These are phyloP conservation scores for Drosophila leonis DNA, from an alignment of 2,888 invertebrate genomes.

Conservation along the genomic window DNA sequence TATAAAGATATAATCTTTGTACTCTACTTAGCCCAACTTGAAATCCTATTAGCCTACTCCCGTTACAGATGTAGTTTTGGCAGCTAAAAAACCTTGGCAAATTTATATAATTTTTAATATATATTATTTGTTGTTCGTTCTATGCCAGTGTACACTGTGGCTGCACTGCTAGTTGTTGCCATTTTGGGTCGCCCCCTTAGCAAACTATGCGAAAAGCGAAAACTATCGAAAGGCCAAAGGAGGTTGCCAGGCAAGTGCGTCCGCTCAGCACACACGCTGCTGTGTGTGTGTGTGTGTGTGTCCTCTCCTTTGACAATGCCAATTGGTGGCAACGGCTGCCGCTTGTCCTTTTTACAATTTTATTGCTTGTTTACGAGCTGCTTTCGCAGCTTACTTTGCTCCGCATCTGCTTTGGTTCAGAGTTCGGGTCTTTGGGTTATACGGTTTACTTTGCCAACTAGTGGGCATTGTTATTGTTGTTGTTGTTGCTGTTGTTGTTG, in stretches of 20 bases:
- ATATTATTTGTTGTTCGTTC: neutral
- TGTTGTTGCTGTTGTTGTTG: slow-evolving; percentile 35
- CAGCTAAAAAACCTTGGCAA: neutral
- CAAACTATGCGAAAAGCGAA: slow-evolving; percentile 65
- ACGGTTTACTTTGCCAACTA: slow-evolving; percentile 49
- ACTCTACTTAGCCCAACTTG: neutral
- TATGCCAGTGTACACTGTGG: slow-evolving; percentile 34
- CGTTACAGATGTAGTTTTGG: neutral
- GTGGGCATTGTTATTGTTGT: slow-evolving; percentile 29
- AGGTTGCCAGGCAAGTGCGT: slow-evolving; percentile 50
- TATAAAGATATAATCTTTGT: no score
- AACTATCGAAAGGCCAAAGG: slow-evolving; percentile 62
- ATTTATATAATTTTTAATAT: neutral
- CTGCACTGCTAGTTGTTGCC: slow-evolving; percentile 12
- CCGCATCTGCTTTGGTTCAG: slow-evolving; percentile 19
- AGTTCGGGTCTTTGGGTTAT: slow-evolving; percentile 21
- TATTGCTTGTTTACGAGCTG: slow-evolving; percentile 81
- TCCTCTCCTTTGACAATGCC: slow-evolving; percentile 67
- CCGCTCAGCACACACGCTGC: slow-evolving; percentile 30
- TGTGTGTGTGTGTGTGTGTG: slow-evolving; percentile 17
- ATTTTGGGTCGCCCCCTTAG: slow-evolving; percentile 16
- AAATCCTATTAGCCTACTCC: neutral
- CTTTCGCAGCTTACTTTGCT: slow-evolving; percentile 64
- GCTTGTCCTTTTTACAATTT: slow-evolving; percentile 81
- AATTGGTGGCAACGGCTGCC: slow-evolving; percentile 73